Percentiles rank a stretch among this genome's conserved stretches.
Evolutionary conservation across 2,113 vertebrate genomes (phyloP).

Genomic region (Bufo gargarizans): DNA sequence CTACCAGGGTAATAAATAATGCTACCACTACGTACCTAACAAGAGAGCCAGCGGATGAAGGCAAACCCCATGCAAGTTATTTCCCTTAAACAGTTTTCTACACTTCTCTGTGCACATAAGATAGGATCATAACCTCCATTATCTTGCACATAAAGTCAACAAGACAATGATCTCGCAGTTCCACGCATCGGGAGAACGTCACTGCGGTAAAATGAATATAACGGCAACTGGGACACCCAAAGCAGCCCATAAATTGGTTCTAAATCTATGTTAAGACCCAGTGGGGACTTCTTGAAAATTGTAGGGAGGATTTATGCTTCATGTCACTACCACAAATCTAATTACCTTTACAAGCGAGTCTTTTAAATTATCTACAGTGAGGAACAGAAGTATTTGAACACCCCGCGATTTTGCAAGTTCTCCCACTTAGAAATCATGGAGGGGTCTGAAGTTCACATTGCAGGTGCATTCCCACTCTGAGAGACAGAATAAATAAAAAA

Average conservation of each 20-base stretch:
- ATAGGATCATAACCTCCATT: neutral
- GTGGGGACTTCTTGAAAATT: neutral
- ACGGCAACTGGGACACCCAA: neutral
- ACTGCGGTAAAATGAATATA: neutral
- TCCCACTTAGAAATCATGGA: too few relatives aligned
- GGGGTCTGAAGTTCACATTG: too few relatives aligned
- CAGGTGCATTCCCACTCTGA: too few relatives aligned
- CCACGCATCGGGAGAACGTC: too few relatives aligned
- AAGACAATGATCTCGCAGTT: neutral
- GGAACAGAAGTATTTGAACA: too few relatives aligned
- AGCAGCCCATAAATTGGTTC: neutral
- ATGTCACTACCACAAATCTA: neutral
- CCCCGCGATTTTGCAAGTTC: too few relatives aligned
- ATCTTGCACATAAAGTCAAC: neutral
- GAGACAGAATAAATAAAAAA: too few relatives aligned
- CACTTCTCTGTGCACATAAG: neutral
- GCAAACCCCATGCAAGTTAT: neutral
- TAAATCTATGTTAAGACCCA: constrained; percentile 13
- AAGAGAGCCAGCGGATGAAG: neutral
- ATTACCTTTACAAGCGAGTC: neutral
- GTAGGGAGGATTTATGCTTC: neutral
- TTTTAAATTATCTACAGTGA: too few relatives aligned
- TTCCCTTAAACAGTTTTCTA: neutral
- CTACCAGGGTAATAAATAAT: constrained; percentile 6
- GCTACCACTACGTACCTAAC: neutral